A percentile compares a stretch with the other conserved stretches of the same genome.
These are phyloP conservation scores for Osmerus eperlanus DNA, from an alignment of 2,113 vertebrate species.

Conservation along the genomic window DNA sequence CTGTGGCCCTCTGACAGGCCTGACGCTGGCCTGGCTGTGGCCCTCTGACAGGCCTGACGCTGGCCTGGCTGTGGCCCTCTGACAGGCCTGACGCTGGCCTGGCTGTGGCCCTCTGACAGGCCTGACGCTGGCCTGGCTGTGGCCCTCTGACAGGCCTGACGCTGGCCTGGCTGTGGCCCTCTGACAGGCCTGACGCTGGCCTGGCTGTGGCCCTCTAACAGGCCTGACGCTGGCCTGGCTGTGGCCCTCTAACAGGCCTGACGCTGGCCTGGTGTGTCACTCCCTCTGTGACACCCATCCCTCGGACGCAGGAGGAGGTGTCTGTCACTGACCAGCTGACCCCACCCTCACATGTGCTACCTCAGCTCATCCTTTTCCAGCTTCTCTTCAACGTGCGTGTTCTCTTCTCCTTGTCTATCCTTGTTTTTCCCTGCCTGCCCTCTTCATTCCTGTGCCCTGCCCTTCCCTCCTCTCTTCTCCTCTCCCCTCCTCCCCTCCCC, in stretches of 20 bases:
- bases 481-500: not conserved
- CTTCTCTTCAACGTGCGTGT: slow-evolving; percentile 20
- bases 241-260: slow-evolving; percentile 60
- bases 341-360: not conserved
- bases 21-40: too few relatives aligned
- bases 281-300: slow-evolving; percentile 56
- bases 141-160: too few relatives aligned
- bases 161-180: too few relatives aligned
- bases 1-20: too few relatives aligned
- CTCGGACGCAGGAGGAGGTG: slow-evolving; percentile 41
- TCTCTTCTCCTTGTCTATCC: not conserved
- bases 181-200: too few relatives aligned
- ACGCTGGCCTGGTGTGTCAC: slow-evolving; percentile 20
- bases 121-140: too few relatives aligned
- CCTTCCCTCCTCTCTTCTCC: not conserved
- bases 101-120: too few relatives aligned
- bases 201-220: too few relatives aligned
- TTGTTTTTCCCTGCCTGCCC: slow-evolving; percentile 10
- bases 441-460: not conserved
- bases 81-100: too few relatives aligned
- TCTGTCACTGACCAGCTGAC: slow-evolving; percentile 40
- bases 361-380: not conserved
- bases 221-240: slow-evolving; percentile 37
- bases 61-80: too few relatives aligned
- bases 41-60: too few relatives aligned